These are phyloP conservation scores for Catocala nupta DNA, from an alignment of 2,888 invertebrate species.

Conservation along the genomic window DNA sequence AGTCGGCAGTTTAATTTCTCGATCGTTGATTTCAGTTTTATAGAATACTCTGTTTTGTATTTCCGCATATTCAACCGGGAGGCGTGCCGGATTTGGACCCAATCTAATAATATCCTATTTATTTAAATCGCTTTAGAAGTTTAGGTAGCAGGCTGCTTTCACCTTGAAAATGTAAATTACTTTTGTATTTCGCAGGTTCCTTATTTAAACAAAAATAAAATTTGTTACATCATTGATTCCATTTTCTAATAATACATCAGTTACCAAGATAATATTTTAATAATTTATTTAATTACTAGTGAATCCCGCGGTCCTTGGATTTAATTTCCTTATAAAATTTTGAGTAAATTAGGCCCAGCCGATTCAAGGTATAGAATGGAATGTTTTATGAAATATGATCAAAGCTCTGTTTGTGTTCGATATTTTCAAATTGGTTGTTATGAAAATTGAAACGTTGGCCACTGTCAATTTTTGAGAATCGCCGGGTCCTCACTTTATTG, in stretches of 20 bases:
- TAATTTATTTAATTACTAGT: slow-evolving; percentile 13
- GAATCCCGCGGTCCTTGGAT: slow-evolving; percentile 2
- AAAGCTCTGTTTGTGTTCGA: background rate
- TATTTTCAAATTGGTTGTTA: background rate
- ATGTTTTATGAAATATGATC: background rate
- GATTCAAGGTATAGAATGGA: slow-evolving; percentile 1
- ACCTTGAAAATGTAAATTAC: slow-evolving; percentile 2
- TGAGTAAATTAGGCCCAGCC: slow-evolving; percentile 2
- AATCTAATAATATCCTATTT: slow-evolving; percentile 11
- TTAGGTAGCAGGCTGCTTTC: background rate
- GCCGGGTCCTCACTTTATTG: slow-evolving; percentile 30
- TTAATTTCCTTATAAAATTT: slow-evolving; percentile 10
- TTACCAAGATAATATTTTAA: slow-evolving; percentile 6
- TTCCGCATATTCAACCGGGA: background rate
- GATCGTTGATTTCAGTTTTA: slow-evolving; percentile 3
- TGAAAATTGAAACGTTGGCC: slow-evolving; percentile 23
- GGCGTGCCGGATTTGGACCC: slow-evolving; percentile 1
- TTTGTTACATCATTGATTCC: background rate
- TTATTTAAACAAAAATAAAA: slow-evolving; percentile 4
- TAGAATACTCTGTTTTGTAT: background rate
- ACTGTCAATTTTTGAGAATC: slow-evolving; percentile 21
- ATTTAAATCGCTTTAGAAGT: slow-evolving; percentile 9
- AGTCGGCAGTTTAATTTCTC: slow-evolving; percentile 6
- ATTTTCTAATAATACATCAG: slow-evolving; percentile 1
- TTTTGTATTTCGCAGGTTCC: background rate